These are phyloP conservation scores for Cryptoprocta ferox DNA, from an alignment of 2,797 vertebrate species.

Conservation along the genomic window DNA sequence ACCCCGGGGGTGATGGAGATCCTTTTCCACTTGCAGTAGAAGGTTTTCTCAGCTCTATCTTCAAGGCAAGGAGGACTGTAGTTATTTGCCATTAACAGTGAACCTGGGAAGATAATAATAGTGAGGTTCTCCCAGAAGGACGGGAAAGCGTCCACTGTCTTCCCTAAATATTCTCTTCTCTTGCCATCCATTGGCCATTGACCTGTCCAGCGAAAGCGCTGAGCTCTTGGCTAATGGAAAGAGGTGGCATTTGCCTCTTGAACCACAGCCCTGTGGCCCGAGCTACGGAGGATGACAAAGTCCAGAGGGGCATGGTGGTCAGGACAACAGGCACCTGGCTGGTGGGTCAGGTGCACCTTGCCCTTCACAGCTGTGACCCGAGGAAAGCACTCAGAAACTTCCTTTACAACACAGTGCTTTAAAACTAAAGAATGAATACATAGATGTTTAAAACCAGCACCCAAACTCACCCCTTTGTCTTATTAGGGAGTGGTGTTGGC, in stretches of 20 bases:
- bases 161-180: not conserved
- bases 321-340: not conserved
- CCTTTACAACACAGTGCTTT: not conserved
- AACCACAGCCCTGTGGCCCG: accelerated
- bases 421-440: not conserved
- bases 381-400: not conserved
- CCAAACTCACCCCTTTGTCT: not conserved
- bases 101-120: not conserved
- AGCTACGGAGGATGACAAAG: not conserved
- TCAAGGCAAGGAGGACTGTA: not conserved
- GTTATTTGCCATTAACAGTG: not conserved
- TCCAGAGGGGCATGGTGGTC: not conserved
- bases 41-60: not conserved
- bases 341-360: no score
- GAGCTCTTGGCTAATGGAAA: no score
- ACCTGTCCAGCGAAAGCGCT: accelerated
- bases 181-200: accelerated
- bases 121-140: not conserved
- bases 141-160: not conserved
- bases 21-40: not conserved
- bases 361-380: not conserved
- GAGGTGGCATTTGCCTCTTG: not conserved
- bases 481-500: not conserved
- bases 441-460: not conserved
- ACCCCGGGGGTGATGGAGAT: accelerated